Base-by-base conservation (phyloP, 2,113 vertebrate species). In the Rhabdornis inornatus region DNA sequence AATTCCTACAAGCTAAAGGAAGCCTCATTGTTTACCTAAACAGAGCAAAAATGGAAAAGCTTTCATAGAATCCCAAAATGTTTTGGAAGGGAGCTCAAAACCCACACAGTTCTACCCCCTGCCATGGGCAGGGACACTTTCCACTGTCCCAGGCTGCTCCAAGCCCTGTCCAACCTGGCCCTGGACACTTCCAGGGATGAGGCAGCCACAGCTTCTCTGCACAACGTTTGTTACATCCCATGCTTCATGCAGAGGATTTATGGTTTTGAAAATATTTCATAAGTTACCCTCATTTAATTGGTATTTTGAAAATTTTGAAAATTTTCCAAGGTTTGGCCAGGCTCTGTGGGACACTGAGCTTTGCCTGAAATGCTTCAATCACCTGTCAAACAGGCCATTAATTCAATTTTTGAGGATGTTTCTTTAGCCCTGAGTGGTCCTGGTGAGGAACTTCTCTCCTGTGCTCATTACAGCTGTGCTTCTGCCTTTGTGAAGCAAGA, bases 111-210 rank as follows among this genome's bases (percentile, higher is more conserved):
- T 40, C 3, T 2, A 8, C 19, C 11, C 35, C 10, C 37, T 27
- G 61, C 21, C 61, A 44, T 27, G 44, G 10, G 3, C 83, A 87
- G 55, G 39, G 45, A 33, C 71, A 50, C 15, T 27, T 61, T 0
- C 47, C 56, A 61, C 23, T 9, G 0, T 8, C 28, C 74, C 74
- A 61, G 23, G 55, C 0, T 61, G 39, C 47, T 70, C 84, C 74
- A 53, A 70, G 5, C 45, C 22, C 17, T 0, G 0, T 66, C 44
- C 71, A 76, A 0, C 12, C 63, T 49, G 40, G n/a, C 25, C 31
- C 33, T 0, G 70, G 25, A 11, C 79, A 56, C 15, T 77, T 0
- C 49, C 79, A 77, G 64, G 25, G 63, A 61, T 55, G 68, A 37
- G 15, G 6, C 37, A 66, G 28, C 60, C 86, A 39, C 77, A 59